Evolutionary conservation across 2,888 invertebrate genomes (phyloP).

Genomic region (Tetragonula carbonaria): DNA sequence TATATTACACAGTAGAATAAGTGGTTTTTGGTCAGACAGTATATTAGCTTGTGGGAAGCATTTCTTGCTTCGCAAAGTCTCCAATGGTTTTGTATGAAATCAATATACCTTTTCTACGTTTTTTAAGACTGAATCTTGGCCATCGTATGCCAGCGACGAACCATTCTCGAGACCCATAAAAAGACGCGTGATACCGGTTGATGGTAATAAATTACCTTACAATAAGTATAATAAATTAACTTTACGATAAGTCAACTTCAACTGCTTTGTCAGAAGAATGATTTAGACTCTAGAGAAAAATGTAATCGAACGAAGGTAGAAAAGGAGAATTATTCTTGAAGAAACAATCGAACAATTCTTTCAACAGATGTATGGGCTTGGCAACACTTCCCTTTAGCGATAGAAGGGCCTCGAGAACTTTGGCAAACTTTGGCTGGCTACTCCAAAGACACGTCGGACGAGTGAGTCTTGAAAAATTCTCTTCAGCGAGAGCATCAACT

Average conservation of each 20-base stretch:
- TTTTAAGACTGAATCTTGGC: conserved; percentile 49
- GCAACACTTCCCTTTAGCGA: conserved; percentile 79
- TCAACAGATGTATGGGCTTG: conserved; percentile 68
- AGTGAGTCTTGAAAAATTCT: conserved; percentile 64
- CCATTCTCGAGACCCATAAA: conserved; percentile 56
- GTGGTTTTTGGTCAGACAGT: background rate
- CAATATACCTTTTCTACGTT: background rate
- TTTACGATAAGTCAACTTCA: background rate
- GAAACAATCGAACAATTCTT: background rate
- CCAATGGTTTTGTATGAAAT: background rate
- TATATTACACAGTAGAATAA: background rate
- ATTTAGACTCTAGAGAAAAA: background rate
- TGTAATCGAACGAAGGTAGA: background rate
- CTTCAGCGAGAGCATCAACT: background rate
- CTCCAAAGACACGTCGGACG: conserved; percentile 71
- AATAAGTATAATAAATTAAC: background rate
- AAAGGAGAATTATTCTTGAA: background rate
- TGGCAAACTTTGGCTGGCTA: conserved; percentile 80
- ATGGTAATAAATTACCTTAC: conserved; percentile 47
- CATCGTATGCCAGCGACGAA: conserved; percentile 37
- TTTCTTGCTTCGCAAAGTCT: background rate
- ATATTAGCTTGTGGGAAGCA: background rate
- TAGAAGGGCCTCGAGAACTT: conserved; percentile 80
- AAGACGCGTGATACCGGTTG: conserved; percentile 60
- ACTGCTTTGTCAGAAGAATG: background rate